A percentile compares a stretch with the other conserved stretches of the same genome.
Evolutionary conservation across 2,113 vertebrate genomes (phyloP).

Genomic region (Eudyptes chrysolophus): DNA sequence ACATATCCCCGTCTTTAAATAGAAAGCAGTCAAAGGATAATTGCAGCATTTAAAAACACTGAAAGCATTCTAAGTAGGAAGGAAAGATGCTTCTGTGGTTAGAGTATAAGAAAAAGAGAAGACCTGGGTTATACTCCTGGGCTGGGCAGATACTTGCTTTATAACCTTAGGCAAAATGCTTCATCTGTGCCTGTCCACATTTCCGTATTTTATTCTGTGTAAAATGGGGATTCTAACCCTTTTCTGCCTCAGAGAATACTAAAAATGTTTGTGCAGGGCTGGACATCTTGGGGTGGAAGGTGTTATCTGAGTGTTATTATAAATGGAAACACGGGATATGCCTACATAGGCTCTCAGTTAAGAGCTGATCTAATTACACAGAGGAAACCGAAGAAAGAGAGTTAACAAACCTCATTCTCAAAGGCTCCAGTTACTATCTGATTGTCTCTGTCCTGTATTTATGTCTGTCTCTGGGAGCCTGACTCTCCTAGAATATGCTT

Average conservation of each 20-base stretch:
- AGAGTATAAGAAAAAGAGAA: neutral
- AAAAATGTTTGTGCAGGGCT: neutral
- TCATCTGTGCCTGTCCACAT: neutral
- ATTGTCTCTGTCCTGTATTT: neutral
- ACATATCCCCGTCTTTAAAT: constrained; percentile 6
- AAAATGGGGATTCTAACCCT: neutral
- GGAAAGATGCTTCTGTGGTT: neutral
- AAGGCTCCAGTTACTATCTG: constrained; percentile 31
- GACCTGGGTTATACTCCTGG: neutral
- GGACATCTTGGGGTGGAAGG: neutral
- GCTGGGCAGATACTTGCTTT: neutral
- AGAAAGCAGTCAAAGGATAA: constrained; percentile 44
- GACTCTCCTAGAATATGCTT: neutral
- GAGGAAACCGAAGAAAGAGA: constrained; percentile 38
- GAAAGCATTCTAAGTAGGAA: constrained; percentile 17
- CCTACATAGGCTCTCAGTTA: neutral
- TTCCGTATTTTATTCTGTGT: neutral
- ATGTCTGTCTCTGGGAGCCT: neutral
- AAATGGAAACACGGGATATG: constrained; percentile 14
- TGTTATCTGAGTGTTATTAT: neutral
- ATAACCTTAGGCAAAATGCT: neutral
- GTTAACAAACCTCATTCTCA: constrained; percentile 37
- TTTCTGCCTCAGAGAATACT: neutral
- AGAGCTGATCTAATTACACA: constrained; percentile 37
- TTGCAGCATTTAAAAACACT: neutral